Conservation (phyloP, 2,797 vertebrate species). For the Rhadinocentrus ornatus region DNA sequence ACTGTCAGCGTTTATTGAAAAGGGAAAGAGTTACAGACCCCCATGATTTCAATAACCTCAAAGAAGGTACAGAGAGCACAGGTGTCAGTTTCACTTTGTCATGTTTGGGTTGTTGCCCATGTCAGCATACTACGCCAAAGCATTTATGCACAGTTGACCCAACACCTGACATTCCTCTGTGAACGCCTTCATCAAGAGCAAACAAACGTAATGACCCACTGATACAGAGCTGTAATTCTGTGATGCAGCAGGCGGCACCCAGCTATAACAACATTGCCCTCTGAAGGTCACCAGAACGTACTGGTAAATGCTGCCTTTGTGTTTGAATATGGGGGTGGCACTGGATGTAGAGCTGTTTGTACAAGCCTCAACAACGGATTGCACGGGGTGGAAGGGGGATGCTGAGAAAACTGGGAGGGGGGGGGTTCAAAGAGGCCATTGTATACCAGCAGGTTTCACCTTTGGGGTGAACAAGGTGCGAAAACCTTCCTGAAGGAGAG, state of each 20-base stretch:
- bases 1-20: constrained; percentile 5
- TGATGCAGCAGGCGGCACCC: constrained; percentile 50
- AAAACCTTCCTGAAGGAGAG: constrained; percentile 36
- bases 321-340: constrained; percentile 40
- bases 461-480: constrained; percentile 71
- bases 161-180: constrained; percentile 55
- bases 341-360: constrained; percentile 65
- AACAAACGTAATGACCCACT: constrained; percentile 49
- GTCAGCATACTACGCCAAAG: constrained; percentile 30
- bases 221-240: constrained; percentile 49
- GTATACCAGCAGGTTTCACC: constrained; percentile 70
- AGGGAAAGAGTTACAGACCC: constrained; percentile 3
- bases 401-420: constrained; percentile 44
- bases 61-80: constrained; percentile 9
- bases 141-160: constrained; percentile 5
- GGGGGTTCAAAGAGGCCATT: constrained; percentile 57
- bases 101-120: background rate
- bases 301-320: constrained; percentile 85
- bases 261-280: constrained; percentile 81
- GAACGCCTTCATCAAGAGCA: constrained; percentile 26
- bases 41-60: constrained; percentile 20
- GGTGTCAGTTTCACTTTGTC: constrained; percentile 2
- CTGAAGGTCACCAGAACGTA: constrained; percentile 84
- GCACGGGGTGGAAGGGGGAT: constrained; percentile 20
- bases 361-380: constrained; percentile 69